Conservation (phyloP, 1,140 invertebrate species). For the Gonioctena quinquepunctata region DNA sequence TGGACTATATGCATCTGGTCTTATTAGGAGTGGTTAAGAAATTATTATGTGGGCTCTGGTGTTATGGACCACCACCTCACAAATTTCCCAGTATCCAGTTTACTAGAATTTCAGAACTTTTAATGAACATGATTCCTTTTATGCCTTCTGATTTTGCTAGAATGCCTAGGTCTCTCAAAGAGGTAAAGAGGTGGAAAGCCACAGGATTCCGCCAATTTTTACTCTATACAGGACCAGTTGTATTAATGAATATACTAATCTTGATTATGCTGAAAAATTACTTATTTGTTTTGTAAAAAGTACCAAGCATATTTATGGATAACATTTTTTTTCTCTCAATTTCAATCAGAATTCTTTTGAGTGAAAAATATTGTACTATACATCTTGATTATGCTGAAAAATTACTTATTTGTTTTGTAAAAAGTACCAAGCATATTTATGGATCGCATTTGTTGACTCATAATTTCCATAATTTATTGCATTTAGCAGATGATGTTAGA, state of each 20-base stretch:
- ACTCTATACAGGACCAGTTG: constrained; percentile 39
- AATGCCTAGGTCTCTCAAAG: constrained; percentile 37
- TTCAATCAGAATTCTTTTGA: background rate
- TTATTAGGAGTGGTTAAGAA: constrained; percentile 2
- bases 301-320: no score
- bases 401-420: constrained; percentile 17
- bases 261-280: no score
- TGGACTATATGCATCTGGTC: constrained; percentile 1
- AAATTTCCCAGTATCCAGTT: background rate
- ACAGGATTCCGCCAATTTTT: constrained; percentile 49
- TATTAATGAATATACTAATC: constrained; percentile 6
- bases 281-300: background rate
- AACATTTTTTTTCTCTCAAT: background rate
- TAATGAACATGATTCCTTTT: background rate
- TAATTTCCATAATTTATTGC: constrained; percentile 22
- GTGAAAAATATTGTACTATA: background rate
- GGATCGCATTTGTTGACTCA: constrained; percentile 16
- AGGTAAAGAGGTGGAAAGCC: constrained; percentile 46
- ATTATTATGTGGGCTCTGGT: background rate
- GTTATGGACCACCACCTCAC: background rate
- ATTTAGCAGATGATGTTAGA: constrained; percentile 20
- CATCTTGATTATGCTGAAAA: constrained; percentile 11
- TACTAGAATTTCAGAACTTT: background rate
- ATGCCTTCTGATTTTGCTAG: constrained; percentile 44
- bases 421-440: constrained; percentile 10